Evolutionary conservation across 2,888 invertebrate genomes (phyloP).

Genomic region (Drosophila nigricruria): DNA sequence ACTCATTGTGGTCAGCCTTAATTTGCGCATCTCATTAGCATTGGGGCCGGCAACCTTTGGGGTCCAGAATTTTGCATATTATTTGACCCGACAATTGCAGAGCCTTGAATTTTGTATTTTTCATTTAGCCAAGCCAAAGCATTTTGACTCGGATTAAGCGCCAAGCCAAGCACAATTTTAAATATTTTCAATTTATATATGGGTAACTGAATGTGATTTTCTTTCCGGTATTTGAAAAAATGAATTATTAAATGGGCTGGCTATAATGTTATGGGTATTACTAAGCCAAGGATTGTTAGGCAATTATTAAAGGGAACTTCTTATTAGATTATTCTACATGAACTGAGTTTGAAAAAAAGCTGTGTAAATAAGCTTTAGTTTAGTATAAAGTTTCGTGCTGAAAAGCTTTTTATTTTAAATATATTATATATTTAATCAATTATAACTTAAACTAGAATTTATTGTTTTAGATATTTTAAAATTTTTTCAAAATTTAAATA

Average conservation of each 20-base stretch:
- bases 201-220: background rate
- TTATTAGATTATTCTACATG: background rate
- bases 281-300: background rate
- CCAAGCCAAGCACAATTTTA: background rate
- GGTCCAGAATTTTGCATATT: conserved; percentile 11
- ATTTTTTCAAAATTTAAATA: too few relatives aligned
- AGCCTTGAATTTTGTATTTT: conserved; percentile 15
- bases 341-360: too few relatives aligned
- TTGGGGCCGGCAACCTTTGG: conserved; percentile 8
- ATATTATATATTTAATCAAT: background rate
- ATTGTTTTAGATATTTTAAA: too few relatives aligned
- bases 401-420: background rate
- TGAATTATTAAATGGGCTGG: background rate
- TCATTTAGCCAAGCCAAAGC: background rate
- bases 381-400: background rate
- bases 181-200: conserved; percentile 11
- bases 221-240: background rate
- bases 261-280: background rate
- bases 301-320: background rate
- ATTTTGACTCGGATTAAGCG: conserved; percentile 2
- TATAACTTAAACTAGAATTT: too few relatives aligned
- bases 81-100: conserved; percentile 25
- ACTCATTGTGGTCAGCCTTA: conserved; percentile 32
- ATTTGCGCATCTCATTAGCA: conserved; percentile 43
- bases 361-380: background rate